These are phyloP conservation scores for Hycleus phaleratus DNA, from an alignment of 1,140 invertebrate species.

Conservation along the genomic window DNA sequence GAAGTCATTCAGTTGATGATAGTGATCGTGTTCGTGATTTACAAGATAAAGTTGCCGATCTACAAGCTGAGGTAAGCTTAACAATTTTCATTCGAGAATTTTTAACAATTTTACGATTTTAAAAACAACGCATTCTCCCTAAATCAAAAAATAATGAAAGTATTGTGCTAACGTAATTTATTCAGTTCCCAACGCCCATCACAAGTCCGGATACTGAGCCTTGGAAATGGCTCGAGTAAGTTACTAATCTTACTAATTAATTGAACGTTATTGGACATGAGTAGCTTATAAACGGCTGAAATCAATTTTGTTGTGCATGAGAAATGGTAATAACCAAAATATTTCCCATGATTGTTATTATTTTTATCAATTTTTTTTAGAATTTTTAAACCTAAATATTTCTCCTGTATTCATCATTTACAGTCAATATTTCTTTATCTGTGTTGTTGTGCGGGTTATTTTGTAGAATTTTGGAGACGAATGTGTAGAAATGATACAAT, in stretches of 20 bases:
- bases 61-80: slow-evolving; percentile 77
- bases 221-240: slow-evolving; percentile 81
- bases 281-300: too few relatives aligned
- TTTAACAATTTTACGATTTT: too few relatives aligned
- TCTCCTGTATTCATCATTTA: slow-evolving; percentile 2
- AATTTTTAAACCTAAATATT: background rate
- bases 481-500: too few relatives aligned
- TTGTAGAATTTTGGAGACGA: background rate
- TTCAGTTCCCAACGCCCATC: slow-evolving; percentile 72
- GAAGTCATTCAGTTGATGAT: slow-evolving; percentile 65
- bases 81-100: slow-evolving; percentile 16
- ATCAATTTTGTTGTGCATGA: too few relatives aligned
- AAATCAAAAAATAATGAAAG: background rate
- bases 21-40: slow-evolving; percentile 78
- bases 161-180: slow-evolving; percentile 29
- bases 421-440: too few relatives aligned
- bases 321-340: too few relatives aligned
- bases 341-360: too few relatives aligned
- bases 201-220: slow-evolving; percentile 75
- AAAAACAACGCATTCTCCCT: slow-evolving; percentile 1
- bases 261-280: too few relatives aligned
- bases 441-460: background rate
- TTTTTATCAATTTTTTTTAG: background rate
- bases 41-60: slow-evolving; percentile 82
- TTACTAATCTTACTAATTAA: slow-evolving; percentile 27